phyloP scores from a whole-genome alignment of 2,888 invertebrate genomes.

The Neelides folsomi region DNA sequence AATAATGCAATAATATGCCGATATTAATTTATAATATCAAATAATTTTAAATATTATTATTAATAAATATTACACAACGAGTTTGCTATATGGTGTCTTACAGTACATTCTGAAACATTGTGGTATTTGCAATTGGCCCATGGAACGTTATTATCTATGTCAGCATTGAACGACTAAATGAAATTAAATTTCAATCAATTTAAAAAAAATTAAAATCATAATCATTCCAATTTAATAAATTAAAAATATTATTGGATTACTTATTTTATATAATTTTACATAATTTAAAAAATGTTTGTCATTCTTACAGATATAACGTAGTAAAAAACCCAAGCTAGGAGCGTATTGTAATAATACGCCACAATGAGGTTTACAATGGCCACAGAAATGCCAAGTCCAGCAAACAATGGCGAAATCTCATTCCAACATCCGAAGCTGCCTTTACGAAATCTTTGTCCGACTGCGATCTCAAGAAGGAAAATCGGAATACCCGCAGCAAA shows the following conservation, averaged over 20 bases:
- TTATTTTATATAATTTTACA: too few species aligned
- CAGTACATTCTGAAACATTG: background rate
- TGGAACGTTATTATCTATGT: slow-evolving; percentile 1
- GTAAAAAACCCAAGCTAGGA: slow-evolving; percentile 12
- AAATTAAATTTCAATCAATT: too few species aligned
- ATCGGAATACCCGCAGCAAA: slow-evolving; percentile 13
- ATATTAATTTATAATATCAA: too few species aligned
- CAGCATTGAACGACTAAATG: background rate
- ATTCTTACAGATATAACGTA: slow-evolving; percentile 13
- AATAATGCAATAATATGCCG: background rate
- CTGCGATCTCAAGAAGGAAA: slow-evolving; percentile 18
- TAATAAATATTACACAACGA: background rate
- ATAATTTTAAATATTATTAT: background rate
- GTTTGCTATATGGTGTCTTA: background rate
- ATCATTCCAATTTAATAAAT: too few species aligned
- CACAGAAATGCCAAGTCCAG: slow-evolving; percentile 14
- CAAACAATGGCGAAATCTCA: slow-evolving; percentile 14
- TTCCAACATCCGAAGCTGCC: slow-evolving; percentile 15
- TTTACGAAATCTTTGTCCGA: slow-evolving; percentile 20
- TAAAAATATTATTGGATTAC: too few species aligned
- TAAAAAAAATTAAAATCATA: too few species aligned
- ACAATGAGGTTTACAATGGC: slow-evolving; percentile 1
- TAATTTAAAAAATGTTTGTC: background rate
- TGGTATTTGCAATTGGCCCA: slow-evolving; percentile 7
- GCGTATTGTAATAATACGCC: slow-evolving; percentile 15